Base-by-base conservation (phyloP, 2,888 invertebrate genomes). In the Melieria omissa region DNA sequence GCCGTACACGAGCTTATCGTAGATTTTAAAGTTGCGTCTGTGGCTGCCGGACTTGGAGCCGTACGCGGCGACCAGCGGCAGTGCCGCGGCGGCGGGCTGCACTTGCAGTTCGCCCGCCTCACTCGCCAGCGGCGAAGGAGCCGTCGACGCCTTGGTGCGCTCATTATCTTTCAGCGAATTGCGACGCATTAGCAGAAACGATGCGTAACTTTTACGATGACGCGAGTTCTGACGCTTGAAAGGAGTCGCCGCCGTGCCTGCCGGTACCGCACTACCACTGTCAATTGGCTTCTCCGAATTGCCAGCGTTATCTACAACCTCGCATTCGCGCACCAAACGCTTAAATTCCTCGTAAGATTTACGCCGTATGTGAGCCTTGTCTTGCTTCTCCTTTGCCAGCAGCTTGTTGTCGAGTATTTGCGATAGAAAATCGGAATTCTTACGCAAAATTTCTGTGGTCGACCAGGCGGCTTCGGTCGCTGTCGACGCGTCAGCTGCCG, bases 321-420 rank as follows among this genome's bases (percentile, higher is more conserved):
- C 86, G 73, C 83, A 84, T 75, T 87, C 86, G 75, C 83, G 82
- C 64, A 86, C 85, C 70, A 86, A 80, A 72, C 83, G 84, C 75
- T 88, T 88, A 72, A 87, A 88, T 78, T 87, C 87, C 76, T 87
- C 87, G 74, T 87, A 87, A 9, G 87, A 88, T 77, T 88, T 88
- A 73, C 87, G 83, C 44, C 87, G 84, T 72, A 83, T 82, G 71
- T 85, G 85, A 58, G 85, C 84, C 74, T 87, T 87, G 75, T 81
- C 84, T 60, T 80, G 82, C 73, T 86, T 85, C 75, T 85, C 80
- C 29, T 79, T 77, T 72, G 81, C 79, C 76, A 81, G 78, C 75
- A 84, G 76, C 73, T 86, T 82, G 46, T 84, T 83, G 79, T 85
- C 86, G 73, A 86, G 84, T 80, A 86, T 85, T 78, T 84, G 83